These are phyloP conservation scores for Drosophila kikkawai DNA, from an alignment of 1,140 invertebrate genomes.

Conservation along the genomic window DNA sequence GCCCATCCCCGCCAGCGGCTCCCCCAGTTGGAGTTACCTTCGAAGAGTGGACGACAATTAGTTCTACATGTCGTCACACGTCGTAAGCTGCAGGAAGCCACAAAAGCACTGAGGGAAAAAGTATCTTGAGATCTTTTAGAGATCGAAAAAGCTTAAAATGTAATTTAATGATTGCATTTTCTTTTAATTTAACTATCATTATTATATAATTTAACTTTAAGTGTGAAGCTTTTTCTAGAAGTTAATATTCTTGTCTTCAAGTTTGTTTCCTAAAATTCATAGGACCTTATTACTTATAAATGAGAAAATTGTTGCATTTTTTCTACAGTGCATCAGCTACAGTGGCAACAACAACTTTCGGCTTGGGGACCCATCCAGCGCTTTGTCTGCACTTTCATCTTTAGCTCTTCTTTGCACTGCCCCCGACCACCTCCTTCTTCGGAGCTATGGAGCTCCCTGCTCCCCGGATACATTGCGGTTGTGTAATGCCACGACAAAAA, in stretches of 20 bases:
- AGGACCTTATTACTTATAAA: background rate
- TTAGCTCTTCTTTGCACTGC: constrained; percentile 36
- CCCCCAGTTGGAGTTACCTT: constrained; percentile 7
- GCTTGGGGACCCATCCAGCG: constrained; percentile 55
- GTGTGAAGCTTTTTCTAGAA: background rate
- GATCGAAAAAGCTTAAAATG: background rate
- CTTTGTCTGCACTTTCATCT: constrained; percentile 80
- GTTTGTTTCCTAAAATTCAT: background rate
- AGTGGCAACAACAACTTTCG: constrained; percentile 30
- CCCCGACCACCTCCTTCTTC: constrained; percentile 15
- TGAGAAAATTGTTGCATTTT: background rate
- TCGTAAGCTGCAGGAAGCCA: constrained; percentile 83
- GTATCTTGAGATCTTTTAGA: accelerated
- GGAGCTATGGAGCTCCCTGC: constrained; percentile 8
- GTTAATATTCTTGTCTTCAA: background rate
- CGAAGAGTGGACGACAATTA: constrained; percentile 79
- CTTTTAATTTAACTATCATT: background rate
- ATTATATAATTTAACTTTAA: background rate
- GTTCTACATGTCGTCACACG: constrained; percentile 85
- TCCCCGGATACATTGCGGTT: constrained; percentile 51
- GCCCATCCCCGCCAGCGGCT: background rate
- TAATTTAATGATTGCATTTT: background rate
- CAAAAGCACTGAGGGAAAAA: constrained; percentile 17
- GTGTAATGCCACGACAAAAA: constrained; percentile 73
- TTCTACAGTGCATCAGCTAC: constrained; percentile 8